Evolutionary conservation across 2,888 invertebrate genomes (phyloP), one percentile per base, ranked within the genome.

Genomic region (Epistrophella euchroma): DNA sequence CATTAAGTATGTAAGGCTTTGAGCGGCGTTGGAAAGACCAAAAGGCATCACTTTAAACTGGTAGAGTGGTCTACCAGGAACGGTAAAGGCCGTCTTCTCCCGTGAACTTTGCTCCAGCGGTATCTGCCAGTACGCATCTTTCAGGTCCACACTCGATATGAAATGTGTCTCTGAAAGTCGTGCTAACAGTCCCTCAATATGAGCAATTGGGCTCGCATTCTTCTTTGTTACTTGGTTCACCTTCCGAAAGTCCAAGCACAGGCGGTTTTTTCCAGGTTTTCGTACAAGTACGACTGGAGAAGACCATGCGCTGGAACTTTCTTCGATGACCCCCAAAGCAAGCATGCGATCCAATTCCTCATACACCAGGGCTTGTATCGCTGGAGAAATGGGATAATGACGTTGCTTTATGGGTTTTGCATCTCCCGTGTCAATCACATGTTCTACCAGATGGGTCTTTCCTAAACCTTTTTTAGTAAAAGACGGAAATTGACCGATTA

Each of bases 271-370:
- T 2, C 58, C 58, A 2, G 35, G 58, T 35, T 58, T 58, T 35
- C 58, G 35, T 17, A 58, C 58, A 4, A 35, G 6, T 0, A 89
- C 88, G 2, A 89, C 88, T 2, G 90, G 89, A 9, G 88, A 89
- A 15, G 88, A 87, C 90, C 90, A 90, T 2, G 88, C 76, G 32
- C 90, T 90, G 1, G 83, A 74, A 2, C 89, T 90, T 17, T 86
- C 88, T 40, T 90, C 90, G 1, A 91, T 88, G 0, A 91, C 88
- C 5, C 87, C 89, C 4, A 88, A 64, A 2, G 58, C 64, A 7
- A 91, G 35, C 90, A 91, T 91, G 3, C 88, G 71, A 17, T 90
- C 90, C 0, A 91, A 82, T 76, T 91, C 90, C 4, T 70, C 81
- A 40, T 87, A 84, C 10, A 87, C 19, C n/a, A 82, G 47, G 17